Conservation (phyloP, 2,113 vertebrate species). For the Hemiprocne comata region DNA sequence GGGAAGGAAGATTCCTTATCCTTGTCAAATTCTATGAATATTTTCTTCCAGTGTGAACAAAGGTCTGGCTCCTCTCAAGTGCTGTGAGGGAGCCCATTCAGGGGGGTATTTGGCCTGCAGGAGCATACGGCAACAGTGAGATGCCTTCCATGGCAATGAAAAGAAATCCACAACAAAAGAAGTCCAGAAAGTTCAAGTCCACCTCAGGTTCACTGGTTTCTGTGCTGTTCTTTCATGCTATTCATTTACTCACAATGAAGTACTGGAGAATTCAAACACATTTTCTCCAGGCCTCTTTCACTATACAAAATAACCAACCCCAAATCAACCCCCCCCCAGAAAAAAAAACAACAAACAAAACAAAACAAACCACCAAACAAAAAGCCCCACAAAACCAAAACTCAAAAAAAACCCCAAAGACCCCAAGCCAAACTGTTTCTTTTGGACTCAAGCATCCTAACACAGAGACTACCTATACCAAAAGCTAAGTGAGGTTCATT, state of each 20-base stretch:
- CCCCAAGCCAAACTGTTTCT: background rate
- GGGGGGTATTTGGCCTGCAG: background rate
- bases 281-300: background rate
- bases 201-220: slow-evolving; percentile 46
- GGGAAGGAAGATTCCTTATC: background rate
- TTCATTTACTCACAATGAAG: slow-evolving; percentile 21
- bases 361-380: background rate
- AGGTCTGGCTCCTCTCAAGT: background rate
- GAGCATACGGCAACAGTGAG: background rate
- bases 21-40: background rate
- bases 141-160: background rate
- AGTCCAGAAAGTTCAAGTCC: slow-evolving; percentile 41
- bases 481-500: background rate
- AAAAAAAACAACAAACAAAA: background rate
- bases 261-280: background rate
- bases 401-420: background rate
- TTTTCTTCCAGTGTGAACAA: background rate
- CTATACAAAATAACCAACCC: background rate
- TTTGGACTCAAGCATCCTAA: background rate
- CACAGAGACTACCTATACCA: background rate
- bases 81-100: background rate
- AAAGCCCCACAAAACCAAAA: background rate
- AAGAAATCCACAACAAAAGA: slow-evolving; percentile 45
- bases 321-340: background rate
- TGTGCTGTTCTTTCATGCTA: background rate